Base-by-base conservation (phyloP, 2,888 invertebrate genomes). In the Lithophane semibrunnea region DNA sequence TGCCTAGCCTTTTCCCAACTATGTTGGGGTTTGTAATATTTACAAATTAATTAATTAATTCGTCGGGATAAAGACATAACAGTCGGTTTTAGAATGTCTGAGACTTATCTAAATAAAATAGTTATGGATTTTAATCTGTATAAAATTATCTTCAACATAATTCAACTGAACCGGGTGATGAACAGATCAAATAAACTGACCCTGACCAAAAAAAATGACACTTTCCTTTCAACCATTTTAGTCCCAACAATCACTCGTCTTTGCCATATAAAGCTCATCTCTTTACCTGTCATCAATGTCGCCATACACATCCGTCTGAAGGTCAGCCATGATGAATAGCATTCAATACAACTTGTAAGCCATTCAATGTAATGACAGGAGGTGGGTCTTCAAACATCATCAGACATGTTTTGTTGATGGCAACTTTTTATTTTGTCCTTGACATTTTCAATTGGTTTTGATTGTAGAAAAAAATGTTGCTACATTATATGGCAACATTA, bases 301-400 rank as follows among this genome's bases (percentile, higher is more conserved):
- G 47, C 69, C 77, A 80, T 5, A 9, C 42, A 10, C 44, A 52
- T 73, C 56, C 21, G 49, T 49, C 2, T n/a, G 70, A 73, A 83
- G 83, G 83, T 79, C 82, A 72, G 24, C 3, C 37, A 21, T 54
- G 71, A 83, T 73, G 83, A 76, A 80, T 73, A 82, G 72, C 68
- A 77, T 77, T 77, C 64, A 77, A 79, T 58, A 61, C 64, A 42
- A 29, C 63, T 66, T 72, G 75, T 60, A 69, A 42, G 63, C 74
- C 70, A 66, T 65, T 81, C 67, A 47, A 47, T n/a, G 3, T 44
- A 69, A 74, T 69, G 83, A 71, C 73, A 82, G 75, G 81, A 67
- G 83, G 83, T 12, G 80, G 78, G 73, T 67, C 70, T 47, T 18
- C 9, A 12, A 37, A 63, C 37, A 67, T 58, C 82, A 69, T 42